Evolutionary conservation across 2,888 invertebrate genomes (phyloP), one percentile per base, ranked within the genome.

Genomic region (Gastracanthus pulcherrimus): DNA sequence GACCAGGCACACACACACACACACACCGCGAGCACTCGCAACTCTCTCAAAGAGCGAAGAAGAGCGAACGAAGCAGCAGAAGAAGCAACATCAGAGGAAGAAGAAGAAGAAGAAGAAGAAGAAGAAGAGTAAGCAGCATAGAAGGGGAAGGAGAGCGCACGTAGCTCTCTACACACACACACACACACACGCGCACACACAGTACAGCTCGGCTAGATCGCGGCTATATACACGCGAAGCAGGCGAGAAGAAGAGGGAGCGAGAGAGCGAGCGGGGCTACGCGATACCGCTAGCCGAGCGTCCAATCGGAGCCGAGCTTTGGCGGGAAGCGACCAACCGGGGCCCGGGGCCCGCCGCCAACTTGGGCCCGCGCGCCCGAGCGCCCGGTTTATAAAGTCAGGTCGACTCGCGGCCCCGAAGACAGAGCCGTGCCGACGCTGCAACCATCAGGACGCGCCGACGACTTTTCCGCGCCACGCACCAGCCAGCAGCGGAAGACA

Each of bases 351-450:
- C 41, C 5, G 58, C n/a, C n/a, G n/a, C n/a, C n/a, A n/a, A n/a
- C n/a, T n/a, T 13, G 72, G 29, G 55, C 84, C 84, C 88, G 88
- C 87, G 83, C 84, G 70, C 85, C 83, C 85, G 85, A 86, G 86
- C 84, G 85, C 86, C 88, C 85, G 85, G 88, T 90, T 91, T 91
- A 91, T 91, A 91, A 91, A 91, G 90, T 91, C 89, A 87, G 89
- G 87, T 86, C 87, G 87, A 87, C 87, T 86, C 88, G 88, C 88
- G 86, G 89, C 87, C 87, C 86, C 89, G 87, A 88, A 89, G 91
- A 91, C 91, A 91, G 91, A 91, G 87, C 90, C 89, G 91, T 90
- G 89, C 89, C 90, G 90, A 89, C 91, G 90, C 90, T 88, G 89
- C 85, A 89, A 87, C 89, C 87, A 89, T 89, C 89, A 90, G 88